Evolutionary conservation across 2,113 vertebrate genomes (phyloP), one percentile per base, ranked within the genome.

Genomic region (Turdus rufiventris): DNA sequence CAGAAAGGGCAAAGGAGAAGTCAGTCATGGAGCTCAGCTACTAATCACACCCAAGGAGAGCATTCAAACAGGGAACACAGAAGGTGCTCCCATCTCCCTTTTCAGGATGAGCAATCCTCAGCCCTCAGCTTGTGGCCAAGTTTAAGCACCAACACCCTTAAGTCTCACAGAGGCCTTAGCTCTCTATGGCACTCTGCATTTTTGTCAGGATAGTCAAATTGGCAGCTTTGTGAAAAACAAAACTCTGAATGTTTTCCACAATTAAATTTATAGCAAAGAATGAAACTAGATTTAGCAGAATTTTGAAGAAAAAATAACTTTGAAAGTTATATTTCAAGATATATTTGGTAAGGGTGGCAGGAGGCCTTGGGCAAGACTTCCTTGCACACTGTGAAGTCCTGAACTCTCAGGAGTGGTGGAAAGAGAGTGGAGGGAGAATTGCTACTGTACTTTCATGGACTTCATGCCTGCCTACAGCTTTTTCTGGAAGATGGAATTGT

Each of bases 1-100:
- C 45, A 91, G 54, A 88, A 80, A 67, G 18, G 10, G 53, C n/a
- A 84, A 78, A 78, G 28, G 31, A 94, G 53, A 50, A 92, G n/a
- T 63, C 76, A 93, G 25, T 29, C 50, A 76, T 1, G 4, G 61
- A 84, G 28, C 36, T 38, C 29, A 78, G n/a, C 60, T 33, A 40
- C 14, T 62, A 34, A 1, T 60, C 81, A 78, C 38, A 54, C 14
- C 7, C 33, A 83, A 3, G 7, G 7, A 63, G 15, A 4, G 10
- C 29, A 40, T 40, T 88, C 29, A 43, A 75, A 72, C 21, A 2
- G 9, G 63, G 60, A 28, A 72, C 0, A 3, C 43, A 66, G 45
- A 11, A 75, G 45, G 63, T 70, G 25, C 25, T 93, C 25, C 58
- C 56, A 63, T 5, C 31, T 57, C 28, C 56, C 28, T 94, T 83